Evolutionary conservation across 1,140 invertebrate species (phyloP), one percentile per base, ranked within the genome.

Genomic region (Leptinotarsa undecemlineata): DNA sequence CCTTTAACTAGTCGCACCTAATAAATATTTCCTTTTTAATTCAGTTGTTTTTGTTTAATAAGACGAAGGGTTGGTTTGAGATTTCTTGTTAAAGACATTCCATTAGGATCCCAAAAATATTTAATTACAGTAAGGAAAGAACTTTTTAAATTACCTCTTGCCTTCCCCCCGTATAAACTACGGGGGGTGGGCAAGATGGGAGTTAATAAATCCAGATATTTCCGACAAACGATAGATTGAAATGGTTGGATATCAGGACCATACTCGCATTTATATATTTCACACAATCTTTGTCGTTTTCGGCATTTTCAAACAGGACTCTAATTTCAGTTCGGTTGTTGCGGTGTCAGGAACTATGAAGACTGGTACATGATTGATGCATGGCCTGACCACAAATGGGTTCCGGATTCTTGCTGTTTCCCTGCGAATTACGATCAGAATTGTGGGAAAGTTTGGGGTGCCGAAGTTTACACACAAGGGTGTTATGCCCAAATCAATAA

Each of bases 361-460:
- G 94, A 96, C 82, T 96, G 94, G 94, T 94, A 91, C 84, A 88
- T 92, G 78, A 92, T 94, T n/a, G 87, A 90, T 33, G 92, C 92
- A 0, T 95, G 93, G 93, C 91, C 91, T 3, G 86, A 88, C 20
- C 88, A 92, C 74, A 88, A 90, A 71, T 89, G 89, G 78, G 93
- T 96, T 1, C 94, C 94, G 2, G 90, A 92, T 76, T 94, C 93
- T 0, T 96, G 95, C 82, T 96, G 95, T 82, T 81, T 90, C n/a
- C 33, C 84, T 85, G 48, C 88, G 76, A 77, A 84, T 33, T 48
- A 81, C 75, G 72, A 78, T 74, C 61, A 66, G 81, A 63, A 84
- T 82, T 87, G 90, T 85, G 84, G 90, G 69, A 73, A 85, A 79
- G 67, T 85, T 74, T 72, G 85, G 77, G 80, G 90, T 76, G 88